A percentile compares a stretch with the other conserved stretches of the same genome.
Evolutionary conservation across 2,888 invertebrate genomes (phyloP).

Genomic region (Sthenelais limicola): DNA sequence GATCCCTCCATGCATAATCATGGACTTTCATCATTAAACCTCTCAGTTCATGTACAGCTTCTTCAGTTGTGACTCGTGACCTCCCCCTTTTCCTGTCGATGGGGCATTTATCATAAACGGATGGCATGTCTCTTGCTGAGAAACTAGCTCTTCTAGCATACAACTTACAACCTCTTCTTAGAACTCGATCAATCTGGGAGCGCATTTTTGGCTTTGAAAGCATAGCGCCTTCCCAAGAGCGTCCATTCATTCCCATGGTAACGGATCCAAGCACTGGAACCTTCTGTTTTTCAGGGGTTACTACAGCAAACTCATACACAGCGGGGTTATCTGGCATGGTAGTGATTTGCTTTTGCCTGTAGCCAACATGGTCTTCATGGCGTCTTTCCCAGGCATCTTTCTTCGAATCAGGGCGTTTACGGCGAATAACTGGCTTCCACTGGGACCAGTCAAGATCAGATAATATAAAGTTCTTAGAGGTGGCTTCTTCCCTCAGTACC

Average conservation of each 20-base stretch:
- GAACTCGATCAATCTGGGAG: slow-evolving; percentile 6
- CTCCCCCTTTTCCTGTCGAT: not conserved
- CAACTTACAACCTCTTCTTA: slow-evolving; percentile 19
- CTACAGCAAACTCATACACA: slow-evolving; percentile 33
- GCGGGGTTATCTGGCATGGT: not conserved
- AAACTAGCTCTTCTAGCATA: slow-evolving; percentile 23
- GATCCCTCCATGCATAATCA: slow-evolving; percentile 39
- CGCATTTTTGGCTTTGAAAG: slow-evolving; percentile 9
- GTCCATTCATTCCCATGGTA: slow-evolving; percentile 6
- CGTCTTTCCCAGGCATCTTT: no score
- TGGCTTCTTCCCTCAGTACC: slow-evolving; percentile 5
- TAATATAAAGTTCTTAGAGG: not conserved
- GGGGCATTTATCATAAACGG: not conserved
- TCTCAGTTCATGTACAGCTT: slow-evolving; percentile 19
- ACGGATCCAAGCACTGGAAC: slow-evolving; percentile 16
- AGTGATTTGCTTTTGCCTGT: no score
- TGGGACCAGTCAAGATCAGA: slow-evolving; percentile 13
- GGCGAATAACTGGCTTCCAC: slow-evolving; percentile 19
- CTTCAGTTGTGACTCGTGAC: not conserved
- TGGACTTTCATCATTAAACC: slow-evolving; percentile 2
- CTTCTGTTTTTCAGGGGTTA: slow-evolving; percentile 11
- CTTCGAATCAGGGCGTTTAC: no score
- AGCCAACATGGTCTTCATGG: not conserved
- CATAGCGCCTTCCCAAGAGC: slow-evolving; percentile 25
- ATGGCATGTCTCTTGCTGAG: slow-evolving; percentile 1